Evolutionary conservation across 1,140 invertebrate species (phyloP).

Genomic region (Pseudachorutes palmiensis): DNA sequence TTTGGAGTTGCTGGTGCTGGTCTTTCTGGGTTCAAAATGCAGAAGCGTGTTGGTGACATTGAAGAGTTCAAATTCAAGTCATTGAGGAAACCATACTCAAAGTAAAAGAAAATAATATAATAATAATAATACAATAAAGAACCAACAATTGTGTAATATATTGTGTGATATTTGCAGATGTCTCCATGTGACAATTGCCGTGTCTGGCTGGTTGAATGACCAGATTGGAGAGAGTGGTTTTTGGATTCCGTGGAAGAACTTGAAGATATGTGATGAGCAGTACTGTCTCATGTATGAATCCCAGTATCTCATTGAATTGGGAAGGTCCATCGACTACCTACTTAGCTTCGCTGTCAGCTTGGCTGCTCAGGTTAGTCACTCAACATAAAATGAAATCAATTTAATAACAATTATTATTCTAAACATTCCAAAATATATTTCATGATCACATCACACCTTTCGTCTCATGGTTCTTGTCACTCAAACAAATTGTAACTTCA

Average conservation of each 20-base stretch:
- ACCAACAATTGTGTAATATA: constrained; percentile 19
- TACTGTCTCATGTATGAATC: constrained; percentile 63
- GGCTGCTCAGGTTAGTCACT: too few relatives aligned
- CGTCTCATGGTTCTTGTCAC: too few relatives aligned
- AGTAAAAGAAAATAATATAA: constrained; percentile 21
- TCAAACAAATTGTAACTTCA: too few relatives aligned
- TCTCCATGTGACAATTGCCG: constrained; percentile 56
- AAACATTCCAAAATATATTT: too few relatives aligned
- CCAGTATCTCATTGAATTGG: constrained; percentile 57
- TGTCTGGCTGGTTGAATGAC: constrained; percentile 59
- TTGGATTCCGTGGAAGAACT: constrained; percentile 51
- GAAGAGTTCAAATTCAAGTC: constrained; percentile 61
- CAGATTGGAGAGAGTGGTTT: constrained; percentile 46
- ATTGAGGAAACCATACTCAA: constrained; percentile 41
- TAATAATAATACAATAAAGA: background rate
- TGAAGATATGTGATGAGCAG: constrained; percentile 58
- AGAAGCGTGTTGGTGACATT: constrained; percentile 59
- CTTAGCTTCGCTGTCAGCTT: constrained; percentile 56
- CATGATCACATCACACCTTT: too few relatives aligned
- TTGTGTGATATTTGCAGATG: constrained; percentile 39
- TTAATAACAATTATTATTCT: too few relatives aligned
- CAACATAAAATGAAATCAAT: too few relatives aligned
- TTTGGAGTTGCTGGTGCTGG: constrained; percentile 63
- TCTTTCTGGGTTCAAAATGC: constrained; percentile 58
- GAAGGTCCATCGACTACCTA: constrained; percentile 56